A percentile compares a stretch with the other conserved stretches of the same genome.
Conservation (phyloP, 2,888 invertebrate genomes). For the Coenonympha glycerion region DNA sequence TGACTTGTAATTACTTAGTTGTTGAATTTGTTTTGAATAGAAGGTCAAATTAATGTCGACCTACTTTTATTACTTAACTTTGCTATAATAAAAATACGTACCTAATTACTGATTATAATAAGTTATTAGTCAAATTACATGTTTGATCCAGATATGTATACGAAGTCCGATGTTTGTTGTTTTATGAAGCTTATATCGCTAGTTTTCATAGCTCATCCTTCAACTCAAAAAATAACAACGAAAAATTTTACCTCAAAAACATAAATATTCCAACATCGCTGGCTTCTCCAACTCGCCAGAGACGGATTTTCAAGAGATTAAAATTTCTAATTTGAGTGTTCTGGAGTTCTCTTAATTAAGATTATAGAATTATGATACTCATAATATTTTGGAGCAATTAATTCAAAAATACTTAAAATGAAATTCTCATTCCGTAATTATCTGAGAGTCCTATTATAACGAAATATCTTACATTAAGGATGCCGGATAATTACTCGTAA, state of each 20-base stretch:
- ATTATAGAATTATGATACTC: slow-evolving; percentile 72
- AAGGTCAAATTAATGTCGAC: too few species aligned
- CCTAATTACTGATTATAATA: background rate
- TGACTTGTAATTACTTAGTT: too few species aligned
- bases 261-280: slow-evolving; percentile 45
- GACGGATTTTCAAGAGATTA: slow-evolving; percentile 59
- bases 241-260: slow-evolving; percentile 28
- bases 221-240: slow-evolving; percentile 20
- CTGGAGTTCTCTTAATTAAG: slow-evolving; percentile 70
- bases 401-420: slow-evolving; percentile 56
- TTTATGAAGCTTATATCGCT: slow-evolving; percentile 19
- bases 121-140: background rate
- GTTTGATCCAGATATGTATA: background rate
- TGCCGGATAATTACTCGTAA: slow-evolving; percentile 31
- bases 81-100: too few species aligned
- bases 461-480: slow-evolving; percentile 36
- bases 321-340: slow-evolving; percentile 64
- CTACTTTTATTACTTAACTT: too few species aligned
- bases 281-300: slow-evolving; percentile 39
- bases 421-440: slow-evolving; percentile 56
- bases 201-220: slow-evolving; percentile 22
- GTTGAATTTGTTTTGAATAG: too few species aligned
- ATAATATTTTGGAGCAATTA: slow-evolving; percentile 70
- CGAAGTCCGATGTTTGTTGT: background rate
- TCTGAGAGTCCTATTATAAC: slow-evolving; percentile 45